A percentile compares a stretch with the other conserved stretches of the same genome.
Conservation (phyloP, 1,140 invertebrate species). For the Drosophila jambulina region DNA sequence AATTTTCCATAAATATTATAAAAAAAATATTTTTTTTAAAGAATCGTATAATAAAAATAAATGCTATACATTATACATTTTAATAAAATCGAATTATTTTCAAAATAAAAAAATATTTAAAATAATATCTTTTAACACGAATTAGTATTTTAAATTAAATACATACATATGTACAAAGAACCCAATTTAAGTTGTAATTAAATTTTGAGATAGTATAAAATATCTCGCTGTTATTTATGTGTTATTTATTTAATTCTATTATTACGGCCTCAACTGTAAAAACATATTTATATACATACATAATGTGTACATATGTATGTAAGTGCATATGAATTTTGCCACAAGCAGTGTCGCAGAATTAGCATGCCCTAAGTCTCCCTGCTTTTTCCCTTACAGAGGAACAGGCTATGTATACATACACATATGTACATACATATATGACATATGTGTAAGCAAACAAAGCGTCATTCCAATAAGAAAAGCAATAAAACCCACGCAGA, state of each 20-base stretch:
- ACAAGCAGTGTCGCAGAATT: conserved; percentile 2
- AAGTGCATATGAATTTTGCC: neutral
- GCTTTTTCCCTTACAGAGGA: neutral
- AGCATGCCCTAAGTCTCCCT: neutral
- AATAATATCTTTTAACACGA: no score
- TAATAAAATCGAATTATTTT: no score
- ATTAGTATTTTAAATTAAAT: no score
- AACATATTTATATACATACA: neutral
- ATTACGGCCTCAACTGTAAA: no score
- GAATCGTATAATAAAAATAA: no score
- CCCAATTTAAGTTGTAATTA: neutral
- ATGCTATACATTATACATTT: no score
- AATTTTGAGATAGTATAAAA: no score
- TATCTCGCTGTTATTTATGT: no score
- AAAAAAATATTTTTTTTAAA: no score
- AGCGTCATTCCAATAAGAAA: conserved; percentile 10
- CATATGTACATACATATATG: neutral
- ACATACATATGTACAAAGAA: no score
- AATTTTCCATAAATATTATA: no score
- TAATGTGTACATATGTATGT: neutral
- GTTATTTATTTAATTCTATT: neutral
- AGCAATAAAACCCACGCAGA: conserved; percentile 11
- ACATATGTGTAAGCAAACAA: conserved; percentile 1
- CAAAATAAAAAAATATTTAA: no score
- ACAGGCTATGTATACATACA: neutral